Conservation (phyloP, 2,113 vertebrate species). For the Tragulus kanchil region DNA sequence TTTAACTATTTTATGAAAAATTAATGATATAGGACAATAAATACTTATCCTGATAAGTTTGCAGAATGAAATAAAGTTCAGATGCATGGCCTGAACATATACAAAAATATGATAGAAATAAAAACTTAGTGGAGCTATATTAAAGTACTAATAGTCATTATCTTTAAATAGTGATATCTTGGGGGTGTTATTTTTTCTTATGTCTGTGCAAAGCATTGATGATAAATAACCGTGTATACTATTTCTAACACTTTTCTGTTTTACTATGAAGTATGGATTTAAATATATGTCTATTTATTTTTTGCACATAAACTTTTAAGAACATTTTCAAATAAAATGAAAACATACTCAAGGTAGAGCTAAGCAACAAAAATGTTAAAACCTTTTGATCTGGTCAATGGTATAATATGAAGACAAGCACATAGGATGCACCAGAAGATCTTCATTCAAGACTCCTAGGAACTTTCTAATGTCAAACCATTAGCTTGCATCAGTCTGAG, state of each 20-base stretch:
- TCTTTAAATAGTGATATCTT: neutral
- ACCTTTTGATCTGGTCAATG: neutral
- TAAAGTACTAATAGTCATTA: neutral
- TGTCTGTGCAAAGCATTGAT: neutral
- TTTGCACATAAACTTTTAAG: neutral
- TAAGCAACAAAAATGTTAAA: neutral
- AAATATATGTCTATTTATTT: neutral
- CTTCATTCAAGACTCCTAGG: neutral
- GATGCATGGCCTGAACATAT: neutral
- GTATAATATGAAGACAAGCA: neutral
- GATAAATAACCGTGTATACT: neutral
- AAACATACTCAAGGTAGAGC: neutral
- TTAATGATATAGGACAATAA: neutral
- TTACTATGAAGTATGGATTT: neutral
- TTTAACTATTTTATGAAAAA: neutral
- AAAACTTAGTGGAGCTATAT: neutral
- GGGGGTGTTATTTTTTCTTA: neutral
- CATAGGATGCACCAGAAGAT: neutral
- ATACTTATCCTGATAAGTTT: neutral
- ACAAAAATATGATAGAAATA: neutral
- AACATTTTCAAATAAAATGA: constrained; percentile 14
- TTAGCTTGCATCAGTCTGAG: neutral
- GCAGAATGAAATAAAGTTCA: neutral
- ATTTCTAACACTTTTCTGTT: neutral
- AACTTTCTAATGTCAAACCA: neutral